Evolutionary conservation across 2,888 invertebrate species (phyloP).

Genomic region (Sinelater perroti): DNA sequence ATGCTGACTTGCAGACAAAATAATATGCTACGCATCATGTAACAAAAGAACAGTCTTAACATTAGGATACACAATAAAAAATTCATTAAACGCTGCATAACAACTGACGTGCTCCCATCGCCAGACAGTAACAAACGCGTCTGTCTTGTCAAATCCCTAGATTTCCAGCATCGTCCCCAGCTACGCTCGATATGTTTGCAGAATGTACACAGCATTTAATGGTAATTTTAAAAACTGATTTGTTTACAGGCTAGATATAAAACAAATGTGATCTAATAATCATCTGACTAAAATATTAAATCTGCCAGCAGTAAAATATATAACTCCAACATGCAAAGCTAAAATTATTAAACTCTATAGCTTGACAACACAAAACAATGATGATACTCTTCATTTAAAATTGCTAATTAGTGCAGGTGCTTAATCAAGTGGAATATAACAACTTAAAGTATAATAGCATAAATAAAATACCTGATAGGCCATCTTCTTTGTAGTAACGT

Average conservation of each 20-base stretch:
- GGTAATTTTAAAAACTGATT: conserved; percentile 35
- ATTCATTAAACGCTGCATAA: conserved; percentile 34
- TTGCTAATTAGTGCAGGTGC: conserved; percentile 25
- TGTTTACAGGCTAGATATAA: conserved; percentile 26
- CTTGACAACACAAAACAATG: conserved; percentile 40
- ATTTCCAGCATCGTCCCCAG: background rate
- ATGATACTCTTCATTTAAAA: conserved; percentile 19
- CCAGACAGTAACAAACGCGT: too few relatives aligned
- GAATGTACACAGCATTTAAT: conserved; percentile 14
- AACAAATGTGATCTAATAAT: conserved; percentile 43
- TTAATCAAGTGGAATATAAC: conserved; percentile 21
- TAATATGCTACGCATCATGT: conserved; percentile 27
- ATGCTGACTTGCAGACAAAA: conserved; percentile 32
- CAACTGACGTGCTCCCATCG: too few relatives aligned
- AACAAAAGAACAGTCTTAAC: conserved; percentile 45
- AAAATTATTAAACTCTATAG: conserved; percentile 41
- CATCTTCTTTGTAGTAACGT: conserved; percentile 16
- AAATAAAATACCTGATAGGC: conserved; percentile 25
- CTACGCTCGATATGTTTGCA: background rate
- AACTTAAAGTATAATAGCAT: conserved; percentile 11
- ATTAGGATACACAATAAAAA: conserved; percentile 40
- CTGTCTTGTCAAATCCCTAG: background rate
- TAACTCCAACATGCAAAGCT: conserved; percentile 41
- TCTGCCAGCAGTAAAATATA: conserved; percentile 50
- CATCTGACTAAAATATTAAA: conserved; percentile 45